These are phyloP conservation scores for Cettia cetti DNA, from an alignment of 2,113 vertebrate genomes.

Conservation along the genomic window DNA sequence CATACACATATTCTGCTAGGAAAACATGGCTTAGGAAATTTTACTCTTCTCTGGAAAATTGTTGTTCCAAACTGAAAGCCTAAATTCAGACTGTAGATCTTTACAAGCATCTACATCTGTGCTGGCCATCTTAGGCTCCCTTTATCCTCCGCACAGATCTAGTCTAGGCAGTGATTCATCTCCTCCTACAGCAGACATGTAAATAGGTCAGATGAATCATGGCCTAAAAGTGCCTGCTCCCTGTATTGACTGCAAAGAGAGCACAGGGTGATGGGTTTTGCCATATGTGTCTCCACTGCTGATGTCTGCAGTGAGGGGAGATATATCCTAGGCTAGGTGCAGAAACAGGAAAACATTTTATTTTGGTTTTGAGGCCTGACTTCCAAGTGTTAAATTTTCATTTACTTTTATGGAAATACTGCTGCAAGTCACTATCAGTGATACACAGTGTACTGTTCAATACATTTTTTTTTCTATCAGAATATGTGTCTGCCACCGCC, in stretches of 20 bases:
- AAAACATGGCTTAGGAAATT: neutral
- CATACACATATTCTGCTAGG: neutral
- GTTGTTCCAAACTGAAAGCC: neutral
- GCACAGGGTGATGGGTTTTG: conserved; percentile 1
- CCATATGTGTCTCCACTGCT: neutral
- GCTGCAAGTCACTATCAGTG: neutral
- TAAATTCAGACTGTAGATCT: neutral
- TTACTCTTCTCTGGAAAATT: conserved; percentile 15
- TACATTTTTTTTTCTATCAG: neutral
- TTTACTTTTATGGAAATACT: neutral
- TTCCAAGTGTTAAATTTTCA: neutral
- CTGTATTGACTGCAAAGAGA: conserved; percentile 25
- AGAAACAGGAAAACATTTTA: neutral
- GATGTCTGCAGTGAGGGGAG: neutral
- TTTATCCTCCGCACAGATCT: conserved; percentile 37
- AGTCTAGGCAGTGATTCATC: conserved; percentile 60
- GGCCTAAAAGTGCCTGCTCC: conserved; percentile 62
- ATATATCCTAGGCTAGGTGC: neutral
- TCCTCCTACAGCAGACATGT: conserved; percentile 54
- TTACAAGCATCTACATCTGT: conserved; percentile 17
- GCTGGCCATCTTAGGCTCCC: conserved; percentile 29
- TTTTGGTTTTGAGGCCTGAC: neutral
- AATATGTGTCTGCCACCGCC: neutral
- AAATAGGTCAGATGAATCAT: conserved; percentile 69
- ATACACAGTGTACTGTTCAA: neutral